These are phyloP conservation scores for Seira musarum DNA, from an alignment of 2,888 invertebrate genomes.

Conservation along the genomic window DNA sequence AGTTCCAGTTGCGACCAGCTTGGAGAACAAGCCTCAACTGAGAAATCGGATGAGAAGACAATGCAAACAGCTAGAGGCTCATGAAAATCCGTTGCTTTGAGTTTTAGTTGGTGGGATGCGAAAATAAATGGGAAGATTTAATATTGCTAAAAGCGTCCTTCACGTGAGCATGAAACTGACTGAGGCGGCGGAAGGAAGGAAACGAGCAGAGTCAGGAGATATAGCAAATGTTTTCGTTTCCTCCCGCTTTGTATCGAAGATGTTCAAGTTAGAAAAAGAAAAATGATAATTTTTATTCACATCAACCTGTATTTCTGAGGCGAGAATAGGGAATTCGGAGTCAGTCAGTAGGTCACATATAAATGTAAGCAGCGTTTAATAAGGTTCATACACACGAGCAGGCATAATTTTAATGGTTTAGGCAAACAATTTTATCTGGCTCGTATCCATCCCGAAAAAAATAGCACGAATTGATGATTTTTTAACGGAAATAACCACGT, in stretches of 20 bases:
- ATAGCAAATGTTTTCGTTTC: not conserved
- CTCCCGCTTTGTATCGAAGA: not conserved
- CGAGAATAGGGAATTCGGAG: not conserved
- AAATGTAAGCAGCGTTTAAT: not conserved
- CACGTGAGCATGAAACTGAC: not conserved
- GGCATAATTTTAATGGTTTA: not conserved
- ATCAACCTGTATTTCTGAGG: not conserved
- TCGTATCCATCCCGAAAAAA: not conserved
- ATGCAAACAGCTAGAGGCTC: not conserved
- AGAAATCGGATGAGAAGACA: not conserved
- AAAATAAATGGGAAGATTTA: slow-evolving; percentile 14
- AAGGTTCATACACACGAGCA: not conserved
- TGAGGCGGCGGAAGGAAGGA: slow-evolving; percentile 3
- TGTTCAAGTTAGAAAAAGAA: not conserved
- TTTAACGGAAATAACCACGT: not conserved
- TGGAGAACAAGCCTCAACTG: not conserved
- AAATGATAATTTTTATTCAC: slow-evolving; percentile 1
- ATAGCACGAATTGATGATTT: not conserved
- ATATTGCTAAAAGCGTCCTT: slow-evolving; percentile 47
- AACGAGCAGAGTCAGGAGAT: not conserved
- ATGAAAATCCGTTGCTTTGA: not conserved
- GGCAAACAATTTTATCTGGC: not conserved
- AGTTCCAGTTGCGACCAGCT: not conserved
- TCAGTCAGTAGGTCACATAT: slow-evolving; percentile 51
- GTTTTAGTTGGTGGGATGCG: no score